A percentile compares a stretch with the other conserved stretches of the same genome.
These are phyloP conservation scores for Marmota flaviventris DNA, from an alignment of 2,113 vertebrate species.

Conservation along the genomic window DNA sequence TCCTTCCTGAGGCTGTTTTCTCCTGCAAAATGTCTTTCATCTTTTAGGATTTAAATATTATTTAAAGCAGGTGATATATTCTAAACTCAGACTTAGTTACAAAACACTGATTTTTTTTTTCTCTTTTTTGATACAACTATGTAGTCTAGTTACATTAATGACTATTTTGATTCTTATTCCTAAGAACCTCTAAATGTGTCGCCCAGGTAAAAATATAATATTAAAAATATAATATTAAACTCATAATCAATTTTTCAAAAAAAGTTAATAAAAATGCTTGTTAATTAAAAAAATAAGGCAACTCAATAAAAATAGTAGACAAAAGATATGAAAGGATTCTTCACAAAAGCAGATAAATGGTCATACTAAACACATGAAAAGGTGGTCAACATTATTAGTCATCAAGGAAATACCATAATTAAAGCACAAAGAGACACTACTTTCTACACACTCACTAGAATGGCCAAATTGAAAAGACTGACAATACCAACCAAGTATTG, in stretches of 20 bases:
- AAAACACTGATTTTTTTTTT: background rate
- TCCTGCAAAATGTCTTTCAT: background rate
- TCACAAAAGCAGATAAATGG: background rate
- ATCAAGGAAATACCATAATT: background rate
- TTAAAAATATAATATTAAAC: slow-evolving; percentile 27
- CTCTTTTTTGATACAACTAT: background rate
- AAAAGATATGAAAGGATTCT: slow-evolving; percentile 16
- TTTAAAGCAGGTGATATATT: slow-evolving; percentile 31
- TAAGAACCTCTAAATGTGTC: slow-evolving; percentile 49
- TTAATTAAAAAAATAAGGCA: background rate
- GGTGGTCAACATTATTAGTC: background rate
- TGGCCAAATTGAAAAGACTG: background rate
- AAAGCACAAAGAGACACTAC: background rate
- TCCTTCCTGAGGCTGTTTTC: background rate
- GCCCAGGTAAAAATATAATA: slow-evolving; percentile 17
- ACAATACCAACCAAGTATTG: background rate
- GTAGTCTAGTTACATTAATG: background rate
- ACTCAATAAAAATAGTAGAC: background rate
- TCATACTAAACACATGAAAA: background rate
- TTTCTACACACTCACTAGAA: background rate
- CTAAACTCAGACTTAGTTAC: slow-evolving; percentile 43
- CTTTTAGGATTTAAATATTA: background rate
- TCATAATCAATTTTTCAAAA: background rate
- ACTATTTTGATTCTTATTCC: slow-evolving; percentile 28
- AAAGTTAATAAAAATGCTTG: too few relatives aligned